Percentiles rank a stretch among this genome's conserved stretches.
These are phyloP conservation scores for Styela clava DNA, from an alignment of 23 tunicate species.

Conservation along the genomic window DNA sequence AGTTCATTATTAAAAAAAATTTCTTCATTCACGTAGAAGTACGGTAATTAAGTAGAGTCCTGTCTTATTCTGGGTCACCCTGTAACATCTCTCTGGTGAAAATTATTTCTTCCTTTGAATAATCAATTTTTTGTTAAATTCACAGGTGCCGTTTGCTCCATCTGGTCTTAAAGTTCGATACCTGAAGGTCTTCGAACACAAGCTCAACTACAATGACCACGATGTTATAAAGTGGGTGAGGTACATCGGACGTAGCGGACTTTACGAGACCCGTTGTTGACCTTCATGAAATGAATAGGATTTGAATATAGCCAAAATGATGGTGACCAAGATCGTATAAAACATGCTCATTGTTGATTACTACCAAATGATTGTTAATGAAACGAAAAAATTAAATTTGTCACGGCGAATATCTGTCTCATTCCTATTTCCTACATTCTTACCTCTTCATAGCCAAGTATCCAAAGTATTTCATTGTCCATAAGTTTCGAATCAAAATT, in stretches of 20 bases:
- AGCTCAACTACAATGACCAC: conserved; percentile 97
- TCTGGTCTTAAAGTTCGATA: conserved; percentile 98
- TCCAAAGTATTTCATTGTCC: no score
- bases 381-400: neutral
- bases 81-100: no score
- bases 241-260: conserved; percentile 91
- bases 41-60: no score
- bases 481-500: no score
- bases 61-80: no score
- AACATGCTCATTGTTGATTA: neutral
- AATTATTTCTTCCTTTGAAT: no score
- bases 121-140: no score
- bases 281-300: neutral
- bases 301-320: neutral
- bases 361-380: neutral
- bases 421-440: no score
- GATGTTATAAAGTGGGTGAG: conserved; percentile 99
- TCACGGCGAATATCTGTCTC: no score
- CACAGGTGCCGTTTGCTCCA: conserved; percentile 99
- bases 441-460: no score
- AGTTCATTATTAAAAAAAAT: no score
- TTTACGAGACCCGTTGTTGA: conserved; percentile 93
- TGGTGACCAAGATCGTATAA: neutral
- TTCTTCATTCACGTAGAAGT: no score
- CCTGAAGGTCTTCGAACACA: conserved; percentile 95